phyloP scores from a whole-genome alignment of 2,113 vertebrate species.

The Podilymbus podiceps region DNA sequence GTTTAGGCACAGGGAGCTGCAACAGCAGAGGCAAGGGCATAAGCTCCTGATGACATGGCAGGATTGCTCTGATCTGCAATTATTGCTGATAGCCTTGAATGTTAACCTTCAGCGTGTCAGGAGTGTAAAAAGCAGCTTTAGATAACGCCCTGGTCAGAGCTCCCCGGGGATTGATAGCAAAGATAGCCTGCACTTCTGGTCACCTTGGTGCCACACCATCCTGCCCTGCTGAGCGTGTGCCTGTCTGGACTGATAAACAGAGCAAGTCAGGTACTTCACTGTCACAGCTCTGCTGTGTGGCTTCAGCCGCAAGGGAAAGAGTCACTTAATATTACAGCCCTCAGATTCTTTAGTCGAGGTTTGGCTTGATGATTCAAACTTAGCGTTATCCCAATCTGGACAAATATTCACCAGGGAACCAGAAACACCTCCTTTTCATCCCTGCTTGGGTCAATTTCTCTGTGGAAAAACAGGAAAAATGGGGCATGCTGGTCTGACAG shows the following conservation, averaged over 20 bases:
- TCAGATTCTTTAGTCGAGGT: neutral
- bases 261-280: neutral
- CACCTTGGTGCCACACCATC: neutral
- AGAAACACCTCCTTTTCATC: neutral
- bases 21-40: neutral
- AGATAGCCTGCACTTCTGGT: neutral
- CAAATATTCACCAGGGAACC: neutral
- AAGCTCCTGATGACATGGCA: neutral
- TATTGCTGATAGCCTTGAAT: neutral
- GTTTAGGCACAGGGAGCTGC: neutral
- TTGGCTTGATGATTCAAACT: neutral
- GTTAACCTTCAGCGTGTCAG: neutral
- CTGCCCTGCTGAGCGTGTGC: neutral
- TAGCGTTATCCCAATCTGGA: conserved; percentile 1
- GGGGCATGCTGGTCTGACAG: neutral
- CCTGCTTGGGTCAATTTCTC: neutral
- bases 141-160: neutral
- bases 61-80: neutral
- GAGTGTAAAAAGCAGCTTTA: neutral
- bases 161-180: neutral
- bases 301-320: neutral
- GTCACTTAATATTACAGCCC: neutral
- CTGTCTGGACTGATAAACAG: neutral
- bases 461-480: neutral
- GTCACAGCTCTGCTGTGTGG: neutral